phyloP scores from a whole-genome alignment of 2,113 vertebrate genomes.

The Galbula dea region DNA sequence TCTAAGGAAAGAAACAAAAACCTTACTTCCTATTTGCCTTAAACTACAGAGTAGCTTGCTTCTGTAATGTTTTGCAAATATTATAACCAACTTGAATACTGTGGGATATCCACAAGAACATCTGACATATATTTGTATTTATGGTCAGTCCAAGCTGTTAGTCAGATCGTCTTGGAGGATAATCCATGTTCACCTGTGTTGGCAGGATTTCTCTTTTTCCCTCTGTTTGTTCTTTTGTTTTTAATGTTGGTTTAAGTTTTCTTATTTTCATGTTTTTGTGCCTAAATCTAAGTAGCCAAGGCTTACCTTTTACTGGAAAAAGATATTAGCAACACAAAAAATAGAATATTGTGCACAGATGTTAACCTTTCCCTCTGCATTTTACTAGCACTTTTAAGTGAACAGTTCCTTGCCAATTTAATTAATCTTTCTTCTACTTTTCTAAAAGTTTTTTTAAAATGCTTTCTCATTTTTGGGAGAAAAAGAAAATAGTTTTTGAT shows the following conservation, averaged over 20 bases:
- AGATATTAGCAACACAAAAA: neutral
- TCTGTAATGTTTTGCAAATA: neutral
- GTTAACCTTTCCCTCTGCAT: neutral
- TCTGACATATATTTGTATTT: neutral
- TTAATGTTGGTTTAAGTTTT: neutral
- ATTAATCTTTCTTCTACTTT: neutral
- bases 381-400: neutral
- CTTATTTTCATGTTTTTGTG: neutral
- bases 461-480: neutral
- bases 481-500: neutral
- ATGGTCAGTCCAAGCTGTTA: neutral
- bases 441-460: neutral
- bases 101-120: neutral
- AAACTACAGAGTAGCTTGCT: neutral
- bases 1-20: neutral
- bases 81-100: neutral
- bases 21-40: neutral
- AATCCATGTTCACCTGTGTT: neutral
- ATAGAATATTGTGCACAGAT: neutral
- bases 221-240: neutral
- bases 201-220: neutral
- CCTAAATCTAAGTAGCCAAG: neutral
- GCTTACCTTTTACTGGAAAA: neutral
- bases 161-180: neutral
- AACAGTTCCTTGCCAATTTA: neutral